Evolutionary conservation across 2,113 vertebrate species (phyloP), one percentile per base, ranked within the genome.

Genomic region (Emberiza fucata): DNA sequence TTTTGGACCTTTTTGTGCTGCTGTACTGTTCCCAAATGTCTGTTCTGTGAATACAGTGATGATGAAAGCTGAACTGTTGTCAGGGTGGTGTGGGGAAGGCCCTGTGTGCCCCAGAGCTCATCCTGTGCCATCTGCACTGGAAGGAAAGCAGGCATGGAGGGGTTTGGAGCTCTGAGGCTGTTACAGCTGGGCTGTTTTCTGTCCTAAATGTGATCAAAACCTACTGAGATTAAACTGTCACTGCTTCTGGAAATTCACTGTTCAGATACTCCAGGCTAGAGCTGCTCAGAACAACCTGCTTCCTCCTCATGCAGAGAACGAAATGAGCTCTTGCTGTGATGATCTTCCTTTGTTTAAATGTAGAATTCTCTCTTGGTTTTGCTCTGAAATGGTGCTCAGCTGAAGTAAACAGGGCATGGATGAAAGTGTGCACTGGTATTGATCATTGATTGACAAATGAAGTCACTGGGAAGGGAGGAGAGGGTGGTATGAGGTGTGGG

Each of bases 111-210:
- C 39, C 44, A 22, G 37, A 17, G 5, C 59, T 29, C 45, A 3
- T 12, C 16, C 83, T 2, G 0, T 5, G 14, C 50, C n/a, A 3
- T 21, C 73, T 78, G 42, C n/a, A 9, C 31, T 33, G 77, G 12
- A 42, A 35, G 86, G 45, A 53, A 27, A 76, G 57, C 66, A 42
- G 11, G 15, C 29, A 6, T 12, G 44, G 71, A 45, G 42, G 14
- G 6, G 18, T 45, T 16, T 44, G 1, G 3, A 9, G 71, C 76
- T 83, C 42, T 56, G 18, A 1, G 0, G 15, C 1, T 63, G 50
- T 65, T 39, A 5, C 0, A 61, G 42, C 33, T 54, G 3, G 19
- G 11, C 6, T 88, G 65, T 53, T 37, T 14, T 73, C 51, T 44
- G 9, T 48, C 81, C 20, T 44, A 23, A 37, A 28, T 29, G 28